Conservation (phyloP, 2,888 invertebrate genomes). For the Aleiodes testaceus region DNA sequence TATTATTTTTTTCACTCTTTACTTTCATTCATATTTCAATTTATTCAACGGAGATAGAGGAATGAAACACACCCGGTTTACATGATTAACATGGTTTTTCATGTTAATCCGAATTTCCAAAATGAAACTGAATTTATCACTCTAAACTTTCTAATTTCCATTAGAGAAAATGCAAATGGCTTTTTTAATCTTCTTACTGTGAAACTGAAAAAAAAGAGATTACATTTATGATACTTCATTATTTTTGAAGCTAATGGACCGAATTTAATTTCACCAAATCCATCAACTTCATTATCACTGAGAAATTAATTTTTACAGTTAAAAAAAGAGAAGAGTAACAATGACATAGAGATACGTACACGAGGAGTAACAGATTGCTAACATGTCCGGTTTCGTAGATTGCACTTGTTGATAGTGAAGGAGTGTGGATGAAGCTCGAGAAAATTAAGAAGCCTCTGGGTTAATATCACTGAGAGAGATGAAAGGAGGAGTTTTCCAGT, state of each 20-base stretch:
- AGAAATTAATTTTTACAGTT: neutral
- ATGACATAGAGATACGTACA: slow-evolving; percentile 7
- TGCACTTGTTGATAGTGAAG: slow-evolving; percentile 46
- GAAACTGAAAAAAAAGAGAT: neutral
- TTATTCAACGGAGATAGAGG: slow-evolving; percentile 31
- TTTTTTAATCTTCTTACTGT: too few species aligned
- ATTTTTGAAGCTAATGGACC: too few species aligned
- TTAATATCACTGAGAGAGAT: slow-evolving; percentile 23
- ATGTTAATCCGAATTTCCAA: neutral
- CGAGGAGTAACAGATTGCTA: slow-evolving; percentile 57
- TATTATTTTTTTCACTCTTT: neutral
- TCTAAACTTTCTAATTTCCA: slow-evolving; percentile 31
- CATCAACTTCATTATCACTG: neutral
- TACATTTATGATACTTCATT: too few species aligned
- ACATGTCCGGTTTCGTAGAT: slow-evolving; percentile 58
- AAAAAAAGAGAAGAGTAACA: too few species aligned
- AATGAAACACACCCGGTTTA: slow-evolving; percentile 33
- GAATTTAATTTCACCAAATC: neutral
- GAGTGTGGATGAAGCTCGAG: slow-evolving; percentile 28
- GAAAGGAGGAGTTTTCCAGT: slow-evolving; percentile 4
- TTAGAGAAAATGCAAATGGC: slow-evolving; percentile 4
- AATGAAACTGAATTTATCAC: slow-evolving; percentile 6
- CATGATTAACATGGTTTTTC: slow-evolving; percentile 28
- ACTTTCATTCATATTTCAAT: slow-evolving; percentile 12
- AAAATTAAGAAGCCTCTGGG: slow-evolving; percentile 50